A percentile compares a stretch with the other conserved stretches of the same genome.
Evolutionary conservation across 2,888 invertebrate species (phyloP).

Genomic region (Caenorhabditis afra): DNA sequence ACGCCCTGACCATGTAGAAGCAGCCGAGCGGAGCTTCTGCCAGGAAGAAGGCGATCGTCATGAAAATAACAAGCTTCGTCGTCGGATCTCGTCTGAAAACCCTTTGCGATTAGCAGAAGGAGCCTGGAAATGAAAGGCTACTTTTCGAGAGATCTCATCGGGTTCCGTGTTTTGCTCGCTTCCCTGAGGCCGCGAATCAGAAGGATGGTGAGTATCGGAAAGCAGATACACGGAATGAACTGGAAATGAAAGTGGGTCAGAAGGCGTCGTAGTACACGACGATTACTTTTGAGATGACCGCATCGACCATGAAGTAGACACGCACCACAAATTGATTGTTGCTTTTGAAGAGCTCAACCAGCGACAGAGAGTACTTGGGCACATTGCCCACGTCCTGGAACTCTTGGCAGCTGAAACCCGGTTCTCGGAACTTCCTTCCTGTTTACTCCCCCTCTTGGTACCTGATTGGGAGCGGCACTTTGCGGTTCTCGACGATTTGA

Average conservation of each 20-base stretch:
- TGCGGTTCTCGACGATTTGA: constrained; percentile 16
- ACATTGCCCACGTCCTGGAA: constrained; percentile 10
- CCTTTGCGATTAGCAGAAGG: no score
- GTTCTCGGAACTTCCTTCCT: no score
- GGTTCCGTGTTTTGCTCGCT: constrained; percentile 4
- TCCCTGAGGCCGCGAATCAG: constrained; percentile 14
- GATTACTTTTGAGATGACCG: constrained; percentile 2
- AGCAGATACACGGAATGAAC: constrained; percentile 29
- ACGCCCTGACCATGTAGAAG: constrained; percentile 26
- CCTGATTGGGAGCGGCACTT: constrained; percentile 10
- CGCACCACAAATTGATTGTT: constrained; percentile 8
- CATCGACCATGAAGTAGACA: constrained; percentile 30
- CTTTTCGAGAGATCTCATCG: no score
- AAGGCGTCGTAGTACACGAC: no score
- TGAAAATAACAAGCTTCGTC: constrained; percentile 30
- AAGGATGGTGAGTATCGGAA: constrained; percentile 12
- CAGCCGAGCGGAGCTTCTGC: constrained; percentile 32
- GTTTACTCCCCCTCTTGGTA: no score
- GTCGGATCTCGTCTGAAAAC: constrained; percentile 13
- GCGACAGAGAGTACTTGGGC: constrained; percentile 3
- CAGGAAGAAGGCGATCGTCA: constrained; percentile 35
- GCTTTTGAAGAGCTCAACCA: constrained; percentile 1
- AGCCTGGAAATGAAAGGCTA: no score
- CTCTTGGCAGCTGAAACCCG: constrained; percentile 17
- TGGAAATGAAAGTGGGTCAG: no score